Base-by-base conservation (phyloP, 2,113 vertebrate species). In the Origma solitaria region DNA sequence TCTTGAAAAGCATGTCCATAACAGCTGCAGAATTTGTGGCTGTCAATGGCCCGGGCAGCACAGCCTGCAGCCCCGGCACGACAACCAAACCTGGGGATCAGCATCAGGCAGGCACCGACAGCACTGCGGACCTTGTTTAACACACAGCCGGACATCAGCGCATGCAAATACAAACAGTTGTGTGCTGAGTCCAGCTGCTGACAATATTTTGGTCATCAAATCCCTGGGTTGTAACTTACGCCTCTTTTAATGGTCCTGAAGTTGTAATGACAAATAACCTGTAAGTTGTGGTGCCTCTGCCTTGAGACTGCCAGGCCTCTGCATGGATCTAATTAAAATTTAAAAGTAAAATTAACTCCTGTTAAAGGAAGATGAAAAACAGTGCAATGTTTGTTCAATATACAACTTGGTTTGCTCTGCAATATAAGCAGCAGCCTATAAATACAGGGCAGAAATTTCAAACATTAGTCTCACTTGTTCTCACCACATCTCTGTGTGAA, bases 341-440 rank as follows among this genome's bases (percentile, higher is more conserved):
- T 93, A 90, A 93, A 97, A 95, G 96, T 94, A 88, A 93, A 82
- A 88, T 96, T 89, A 97, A 97, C 92, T 95, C 77, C 96, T 72
- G 90, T 96, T 96, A 94, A 97, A 97, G 82, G 78, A 94, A 90
- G 92, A 94, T 57, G 65, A 94, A 97, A 97, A 96, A 92, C 91
- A 92, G 94, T 92, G 76, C 93, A 90, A 69, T 87, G 92, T 87
- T 92, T 94, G 87, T 84, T 94, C 62, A 70, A 22, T 65, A 54
- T 85, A 54, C 88, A 91, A 47, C 66, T 38, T 54, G 58, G 78
- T 85, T 89, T 92, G 58, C 77, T 86, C 54, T 57, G 75, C 70
- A 68, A 10, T 92, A 12, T 40, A 84, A 79, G 69, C 23, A 75
- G 42, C 28, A 56, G 72, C 73, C 65, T 80, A 35, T 77, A 80